These are phyloP conservation scores for Lithophane ornitopus DNA, from an alignment of 2,888 invertebrate species.

Conservation along the genomic window DNA sequence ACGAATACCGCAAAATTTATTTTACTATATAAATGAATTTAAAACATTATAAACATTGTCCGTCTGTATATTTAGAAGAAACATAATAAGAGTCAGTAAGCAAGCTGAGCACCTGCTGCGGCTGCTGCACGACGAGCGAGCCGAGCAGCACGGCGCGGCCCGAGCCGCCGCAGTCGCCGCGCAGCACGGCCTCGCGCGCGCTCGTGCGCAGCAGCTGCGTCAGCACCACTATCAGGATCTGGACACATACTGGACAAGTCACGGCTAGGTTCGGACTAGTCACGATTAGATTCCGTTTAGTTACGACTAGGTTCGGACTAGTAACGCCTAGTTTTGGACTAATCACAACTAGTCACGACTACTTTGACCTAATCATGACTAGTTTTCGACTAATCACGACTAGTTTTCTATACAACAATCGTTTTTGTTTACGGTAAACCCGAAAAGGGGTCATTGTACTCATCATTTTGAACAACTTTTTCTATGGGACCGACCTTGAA, in stretches of 20 bases:
- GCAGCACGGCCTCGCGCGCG: conserved; percentile 88
- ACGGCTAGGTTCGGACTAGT: too few species aligned
- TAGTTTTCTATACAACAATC: too few species aligned
- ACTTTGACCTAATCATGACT: too few species aligned
- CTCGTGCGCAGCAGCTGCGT: conserved; percentile 90
- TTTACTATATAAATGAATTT: neutral
- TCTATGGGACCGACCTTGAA: too few species aligned
- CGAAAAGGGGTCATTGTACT: too few species aligned
- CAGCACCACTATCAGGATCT: conserved; percentile 88
- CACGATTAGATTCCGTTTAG: neutral
- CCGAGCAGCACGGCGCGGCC: conserved; percentile 85
- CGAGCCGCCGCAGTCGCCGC: conserved; percentile 84
- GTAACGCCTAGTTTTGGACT: neutral
- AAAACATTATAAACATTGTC: too few species aligned
- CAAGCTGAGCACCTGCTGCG: conserved; percentile 21
- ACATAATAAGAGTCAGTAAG: too few species aligned
- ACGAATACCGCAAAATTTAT: neutral
- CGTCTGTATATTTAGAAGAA: neutral
- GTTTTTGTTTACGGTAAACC: too few species aligned
- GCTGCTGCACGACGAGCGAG: conserved; percentile 11
- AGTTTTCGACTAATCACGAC: neutral
- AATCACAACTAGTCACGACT: neutral
- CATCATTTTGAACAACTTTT: too few species aligned
- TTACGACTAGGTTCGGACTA: too few species aligned
- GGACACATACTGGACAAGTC: conserved; percentile 16